phyloP scores from a whole-genome alignment of 2,797 vertebrate species.

The Parauchenoglanis punctatus region DNA sequence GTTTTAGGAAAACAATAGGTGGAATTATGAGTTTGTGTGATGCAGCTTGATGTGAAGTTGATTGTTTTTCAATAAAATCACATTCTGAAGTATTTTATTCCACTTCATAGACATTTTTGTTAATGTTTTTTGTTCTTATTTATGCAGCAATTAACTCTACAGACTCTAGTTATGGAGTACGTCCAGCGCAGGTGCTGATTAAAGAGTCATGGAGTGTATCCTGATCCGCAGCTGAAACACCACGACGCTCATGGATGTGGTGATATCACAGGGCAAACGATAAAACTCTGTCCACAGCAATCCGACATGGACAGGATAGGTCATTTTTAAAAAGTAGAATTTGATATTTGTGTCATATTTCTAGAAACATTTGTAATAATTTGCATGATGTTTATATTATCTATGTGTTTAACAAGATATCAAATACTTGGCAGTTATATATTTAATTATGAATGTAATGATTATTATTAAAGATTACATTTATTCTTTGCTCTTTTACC shows the following conservation, averaged over 20 bases:
- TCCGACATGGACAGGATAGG: not conserved
- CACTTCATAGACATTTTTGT: not conserved
- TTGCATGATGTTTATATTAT: too few species aligned
- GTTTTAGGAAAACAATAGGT: not conserved
- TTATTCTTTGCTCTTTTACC: not conserved
- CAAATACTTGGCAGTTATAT: too few species aligned
- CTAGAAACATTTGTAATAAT: too few species aligned
- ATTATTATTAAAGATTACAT: not conserved
- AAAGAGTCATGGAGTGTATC: constrained; percentile 3
- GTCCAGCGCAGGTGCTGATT: not conserved
- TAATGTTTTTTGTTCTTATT: not conserved
- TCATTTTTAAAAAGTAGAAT: not conserved
- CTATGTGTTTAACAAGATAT: too few species aligned
- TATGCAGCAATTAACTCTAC: not conserved
- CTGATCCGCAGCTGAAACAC: not conserved
- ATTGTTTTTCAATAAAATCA: not conserved
- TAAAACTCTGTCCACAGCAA: not conserved
- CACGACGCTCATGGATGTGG: not conserved
- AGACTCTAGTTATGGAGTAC: not conserved
- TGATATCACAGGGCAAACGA: not conserved
- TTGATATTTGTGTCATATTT: not conserved
- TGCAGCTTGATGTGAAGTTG: not conserved
- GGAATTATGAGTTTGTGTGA: not conserved
- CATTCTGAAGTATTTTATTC: not conserved
- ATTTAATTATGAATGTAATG: not conserved